phyloP scores from a whole-genome alignment of 2,888 invertebrate genomes.

The Ormyrus thymus region DNA sequence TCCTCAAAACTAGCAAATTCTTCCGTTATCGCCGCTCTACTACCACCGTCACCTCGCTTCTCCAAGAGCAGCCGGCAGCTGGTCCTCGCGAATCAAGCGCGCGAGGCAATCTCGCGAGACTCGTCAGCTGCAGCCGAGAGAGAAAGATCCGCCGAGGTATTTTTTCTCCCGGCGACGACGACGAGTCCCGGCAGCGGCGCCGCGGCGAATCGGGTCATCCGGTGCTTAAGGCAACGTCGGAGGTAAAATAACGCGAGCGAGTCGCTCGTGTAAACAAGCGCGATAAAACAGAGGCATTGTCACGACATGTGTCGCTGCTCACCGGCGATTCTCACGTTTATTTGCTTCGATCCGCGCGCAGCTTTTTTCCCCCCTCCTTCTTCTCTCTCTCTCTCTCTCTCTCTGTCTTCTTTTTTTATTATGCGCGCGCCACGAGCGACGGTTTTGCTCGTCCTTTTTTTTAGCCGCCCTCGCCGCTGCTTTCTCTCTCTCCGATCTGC shows the following conservation, averaged over 20 bases:
- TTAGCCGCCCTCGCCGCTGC: background rate
- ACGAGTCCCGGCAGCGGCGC: background rate
- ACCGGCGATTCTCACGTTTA: slow-evolving; percentile 46
- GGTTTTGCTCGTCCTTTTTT: slow-evolving; percentile 26
- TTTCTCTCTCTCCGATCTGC: slow-evolving; percentile 15
- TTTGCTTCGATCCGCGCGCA: slow-evolving; percentile 38
- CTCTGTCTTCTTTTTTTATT: slow-evolving; percentile 8
- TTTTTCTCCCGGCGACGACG: background rate
- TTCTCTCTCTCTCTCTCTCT: slow-evolving; percentile 2
- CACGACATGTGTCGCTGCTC: slow-evolving; percentile 47
- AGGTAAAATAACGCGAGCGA: slow-evolving; percentile 14
- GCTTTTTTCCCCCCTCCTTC: background rate
- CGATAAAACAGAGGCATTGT: slow-evolving; percentile 53
- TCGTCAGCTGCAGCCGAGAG: too few relatives aligned
- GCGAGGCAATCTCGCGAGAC: too few relatives aligned
- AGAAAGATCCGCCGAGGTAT: background rate
- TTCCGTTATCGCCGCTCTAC: too few relatives aligned
- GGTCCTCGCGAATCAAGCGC: too few relatives aligned
- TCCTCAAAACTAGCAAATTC: too few relatives aligned
- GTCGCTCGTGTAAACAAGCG: slow-evolving; percentile 50
- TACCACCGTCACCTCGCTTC: too few relatives aligned
- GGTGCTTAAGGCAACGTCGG: slow-evolving; percentile 42
- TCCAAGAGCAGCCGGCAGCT: too few relatives aligned
- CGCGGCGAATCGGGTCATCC: slow-evolving; percentile 42
- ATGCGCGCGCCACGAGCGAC: background rate